Percentiles rank a stretch among this genome's conserved stretches.
phyloP scores from a whole-genome alignment of 1,140 invertebrate genomes.

The Penaeus chinensis region DNA sequence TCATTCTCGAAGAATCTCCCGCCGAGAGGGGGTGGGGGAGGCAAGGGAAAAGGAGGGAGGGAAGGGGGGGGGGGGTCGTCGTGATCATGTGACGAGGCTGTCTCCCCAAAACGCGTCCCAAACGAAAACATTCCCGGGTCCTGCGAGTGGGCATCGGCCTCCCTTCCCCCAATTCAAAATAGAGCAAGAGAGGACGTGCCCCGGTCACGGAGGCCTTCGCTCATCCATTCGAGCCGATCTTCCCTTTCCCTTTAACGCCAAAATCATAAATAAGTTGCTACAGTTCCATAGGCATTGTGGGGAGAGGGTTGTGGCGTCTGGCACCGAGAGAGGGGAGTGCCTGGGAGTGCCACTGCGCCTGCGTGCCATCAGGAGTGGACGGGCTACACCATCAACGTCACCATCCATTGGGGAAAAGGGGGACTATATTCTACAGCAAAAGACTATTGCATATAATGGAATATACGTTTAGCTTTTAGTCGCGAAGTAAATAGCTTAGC shows the following conservation, averaged over 20 bases:
- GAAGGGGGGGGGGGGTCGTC: too few relatives aligned
- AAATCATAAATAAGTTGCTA: too few relatives aligned
- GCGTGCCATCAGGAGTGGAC: not conserved
- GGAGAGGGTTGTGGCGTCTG: conserved; percentile 18
- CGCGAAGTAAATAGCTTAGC: not conserved
- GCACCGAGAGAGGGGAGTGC: conserved; percentile 19
- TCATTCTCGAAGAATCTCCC: not conserved
- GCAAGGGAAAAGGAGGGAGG: conserved; percentile 19
- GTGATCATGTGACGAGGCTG: too few relatives aligned
- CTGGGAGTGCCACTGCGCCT: conserved; percentile 21
- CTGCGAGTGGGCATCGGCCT: too few relatives aligned
- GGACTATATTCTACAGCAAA: not conserved
- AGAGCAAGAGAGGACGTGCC: not conserved
- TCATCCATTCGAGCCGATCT: too few relatives aligned
- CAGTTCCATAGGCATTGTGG: not conserved
- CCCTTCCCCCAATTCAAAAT: too few relatives aligned
- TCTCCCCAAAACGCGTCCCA: too few relatives aligned
- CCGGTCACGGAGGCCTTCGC: not conserved
- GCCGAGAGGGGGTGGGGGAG: not conserved
- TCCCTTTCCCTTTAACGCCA: too few relatives aligned
- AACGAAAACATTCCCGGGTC: too few relatives aligned
- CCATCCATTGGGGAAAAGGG: not conserved
- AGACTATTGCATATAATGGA: too few relatives aligned
- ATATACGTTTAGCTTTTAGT: too few relatives aligned
- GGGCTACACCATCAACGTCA: not conserved